Conservation (phyloP, 2,888 invertebrate species). For the Lottia scabra region DNA sequence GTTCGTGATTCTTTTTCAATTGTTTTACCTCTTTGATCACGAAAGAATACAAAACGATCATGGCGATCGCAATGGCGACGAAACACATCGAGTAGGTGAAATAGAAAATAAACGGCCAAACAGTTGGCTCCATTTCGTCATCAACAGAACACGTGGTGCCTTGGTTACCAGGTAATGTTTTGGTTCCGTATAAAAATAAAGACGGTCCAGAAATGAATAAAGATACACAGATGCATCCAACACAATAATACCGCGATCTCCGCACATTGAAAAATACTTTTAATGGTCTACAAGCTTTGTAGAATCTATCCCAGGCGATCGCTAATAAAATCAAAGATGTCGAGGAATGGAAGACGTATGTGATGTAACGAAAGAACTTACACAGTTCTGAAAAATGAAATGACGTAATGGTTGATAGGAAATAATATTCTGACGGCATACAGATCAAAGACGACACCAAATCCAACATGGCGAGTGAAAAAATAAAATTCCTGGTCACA, state of each 20-base stretch:
- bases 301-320: conserved; percentile 42
- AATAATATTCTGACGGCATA: conserved; percentile 32
- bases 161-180: conserved; percentile 15
- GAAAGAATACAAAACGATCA: conserved; percentile 37
- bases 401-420: conserved; percentile 24
- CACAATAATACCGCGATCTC: conserved; percentile 41
- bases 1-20: conserved; percentile 14
- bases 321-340: conserved; percentile 34
- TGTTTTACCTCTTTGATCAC: conserved; percentile 29
- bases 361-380: conserved; percentile 33
- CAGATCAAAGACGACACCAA: conserved; percentile 32
- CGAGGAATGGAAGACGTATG: conserved; percentile 33
- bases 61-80: conserved; percentile 30
- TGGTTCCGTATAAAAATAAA: conserved; percentile 46
- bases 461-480: conserved; percentile 34
- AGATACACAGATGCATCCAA: conserved; percentile 35
- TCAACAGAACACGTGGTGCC: conserved; percentile 42
- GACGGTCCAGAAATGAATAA: conserved; percentile 42
- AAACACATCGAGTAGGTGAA: conserved; percentile 32
- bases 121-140: conserved; percentile 26
- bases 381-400: conserved; percentile 33
- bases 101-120: conserved; percentile 38
- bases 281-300: conserved; percentile 47
- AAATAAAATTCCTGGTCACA: conserved; percentile 37
- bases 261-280: conserved; percentile 34